phyloP scores from a whole-genome alignment of 1,140 invertebrate genomes.

The Musca vetustissima region DNA sequence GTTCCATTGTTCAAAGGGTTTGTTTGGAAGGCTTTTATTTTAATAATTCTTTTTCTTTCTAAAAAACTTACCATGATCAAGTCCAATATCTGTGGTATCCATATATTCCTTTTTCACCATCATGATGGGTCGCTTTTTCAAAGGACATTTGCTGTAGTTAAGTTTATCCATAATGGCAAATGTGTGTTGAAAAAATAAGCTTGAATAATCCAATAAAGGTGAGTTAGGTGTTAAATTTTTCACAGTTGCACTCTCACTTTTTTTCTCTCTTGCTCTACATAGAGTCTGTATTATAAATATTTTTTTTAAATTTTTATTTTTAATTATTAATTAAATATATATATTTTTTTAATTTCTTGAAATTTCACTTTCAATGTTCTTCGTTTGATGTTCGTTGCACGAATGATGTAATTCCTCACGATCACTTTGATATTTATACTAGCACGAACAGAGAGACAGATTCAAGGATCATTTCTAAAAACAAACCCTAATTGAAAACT shows the following conservation, averaged over 20 bases:
- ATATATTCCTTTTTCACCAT: constrained; percentile 57
- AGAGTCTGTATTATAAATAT: background rate
- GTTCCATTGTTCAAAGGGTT: background rate
- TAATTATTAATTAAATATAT: too few species aligned
- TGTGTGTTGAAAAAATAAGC: background rate
- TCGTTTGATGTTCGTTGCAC: constrained; percentile 42
- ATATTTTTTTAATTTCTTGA: background rate
- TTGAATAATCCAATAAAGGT: background rate
- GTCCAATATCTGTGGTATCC: constrained; percentile 19
- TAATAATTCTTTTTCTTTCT: background rate
- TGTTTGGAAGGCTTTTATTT: background rate
- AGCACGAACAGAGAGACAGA: background rate
- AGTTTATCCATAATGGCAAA: constrained; percentile 44
- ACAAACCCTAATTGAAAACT: constrained; percentile 23
- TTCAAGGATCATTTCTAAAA: background rate
- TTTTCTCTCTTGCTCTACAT: too few species aligned
- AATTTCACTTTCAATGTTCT: constrained; percentile 32
- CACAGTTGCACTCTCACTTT: too few species aligned
- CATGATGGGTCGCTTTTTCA: constrained; percentile 83
- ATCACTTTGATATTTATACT: constrained; percentile 47
- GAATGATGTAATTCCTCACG: constrained; percentile 52
- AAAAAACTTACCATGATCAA: constrained; percentile 42
- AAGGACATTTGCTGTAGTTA: constrained; percentile 73
- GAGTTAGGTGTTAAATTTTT: background rate
- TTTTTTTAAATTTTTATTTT: background rate